Evolutionary conservation across 2,797 vertebrate genomes (phyloP), one percentile per base, ranked within the genome.

Genomic region (Austrolebias charrua): DNA sequence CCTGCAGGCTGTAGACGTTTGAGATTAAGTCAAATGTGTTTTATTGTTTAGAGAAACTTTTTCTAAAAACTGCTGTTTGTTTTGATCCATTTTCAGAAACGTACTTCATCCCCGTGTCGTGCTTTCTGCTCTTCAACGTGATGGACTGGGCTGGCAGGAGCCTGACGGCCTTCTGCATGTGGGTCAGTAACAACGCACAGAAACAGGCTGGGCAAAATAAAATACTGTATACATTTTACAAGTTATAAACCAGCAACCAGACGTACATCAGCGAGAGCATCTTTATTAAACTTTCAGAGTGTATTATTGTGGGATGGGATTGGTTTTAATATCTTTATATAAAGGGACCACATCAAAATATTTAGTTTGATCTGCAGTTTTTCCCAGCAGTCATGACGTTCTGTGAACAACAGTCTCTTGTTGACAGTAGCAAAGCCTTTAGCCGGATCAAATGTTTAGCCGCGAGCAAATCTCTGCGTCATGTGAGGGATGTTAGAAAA

Each of bases 61-160:
- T 38, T 66, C 5, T 68, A 44, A 70, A 33, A 50, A 2, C 15
- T 49, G 10, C 11, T 2, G 11, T 51, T 80, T 66, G 13, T 66
- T 80, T 33, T 48, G 1, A 35, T 78, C 33, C 44, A 10, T 73
- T 63, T 60, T n/a, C 85, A 99, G 97, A 14, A 4, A 45, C 0
- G 0, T 98, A 98, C 79, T 99, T 99, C 91, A 95, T 93, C 77
- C 93, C 98, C 0, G 96, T 99, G 63, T 93, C 94, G 2, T 99
- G 98, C 82, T 99, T 99, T 90, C 92, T 99, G 75, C 88, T 94
- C 67, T 99, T 99, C 76, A 99, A 99, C 52, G 0, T 96, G 81
- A 96, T 97, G 65, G 98, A 99, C 92, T 99, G 96, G 96, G 91
- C 82, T 0, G 98, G 98, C 75, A 90, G 98, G 69, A 99, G 95